A percentile compares a stretch with the other conserved stretches of the same genome.
phyloP scores from a whole-genome alignment of 2,888 invertebrate genomes.

The Lapara coniferarum region DNA sequence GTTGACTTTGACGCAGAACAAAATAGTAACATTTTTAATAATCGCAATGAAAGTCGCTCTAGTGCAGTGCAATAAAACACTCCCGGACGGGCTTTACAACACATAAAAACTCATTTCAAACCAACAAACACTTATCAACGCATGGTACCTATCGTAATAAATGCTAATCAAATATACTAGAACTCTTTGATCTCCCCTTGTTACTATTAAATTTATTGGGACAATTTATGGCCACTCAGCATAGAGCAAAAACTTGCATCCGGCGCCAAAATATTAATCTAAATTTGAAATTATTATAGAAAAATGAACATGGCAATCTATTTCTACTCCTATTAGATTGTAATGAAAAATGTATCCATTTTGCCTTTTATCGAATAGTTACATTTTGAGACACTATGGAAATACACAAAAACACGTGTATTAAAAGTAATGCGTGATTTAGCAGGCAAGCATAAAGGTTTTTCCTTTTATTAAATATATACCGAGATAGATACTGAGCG shows the following conservation, averaged over 20 bases:
- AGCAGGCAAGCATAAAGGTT: too few species aligned
- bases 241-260: background rate
- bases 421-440: too few species aligned
- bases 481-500: too few species aligned
- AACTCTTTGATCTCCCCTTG: background rate
- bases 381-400: background rate
- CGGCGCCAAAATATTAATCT: background rate
- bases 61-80: constrained; percentile 9
- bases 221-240: background rate
- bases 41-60: constrained; percentile 6
- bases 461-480: too few species aligned
- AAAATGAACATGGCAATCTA: background rate
- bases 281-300: background rate
- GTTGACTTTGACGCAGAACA: background rate
- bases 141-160: background rate
- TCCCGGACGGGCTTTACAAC: background rate
- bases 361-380: background rate
- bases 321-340: background rate
- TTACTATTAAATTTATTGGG: background rate
- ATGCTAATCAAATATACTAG: background rate
- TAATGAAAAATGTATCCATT: background rate
- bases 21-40: constrained; percentile 1
- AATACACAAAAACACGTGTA: too few species aligned
- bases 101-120: background rate
- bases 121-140: constrained; percentile 14